A percentile compares a stretch with the other conserved stretches of the same genome.
phyloP scores from a whole-genome alignment of 2,113 vertebrate species.

The Clarias gariepinus region DNA sequence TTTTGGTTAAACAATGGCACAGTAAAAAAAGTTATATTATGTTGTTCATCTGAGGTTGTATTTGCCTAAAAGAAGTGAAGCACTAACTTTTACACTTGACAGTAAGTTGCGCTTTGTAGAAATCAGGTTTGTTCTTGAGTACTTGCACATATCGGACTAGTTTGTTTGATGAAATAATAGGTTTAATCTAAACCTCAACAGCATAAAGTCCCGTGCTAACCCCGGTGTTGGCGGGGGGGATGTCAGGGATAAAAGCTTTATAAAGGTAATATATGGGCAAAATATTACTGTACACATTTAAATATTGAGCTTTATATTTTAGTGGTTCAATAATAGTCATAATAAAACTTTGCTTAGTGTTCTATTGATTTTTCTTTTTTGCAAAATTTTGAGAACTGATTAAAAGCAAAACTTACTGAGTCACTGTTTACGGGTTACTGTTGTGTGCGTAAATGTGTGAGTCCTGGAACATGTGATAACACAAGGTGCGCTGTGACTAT shows the following conservation, averaged over 20 bases:
- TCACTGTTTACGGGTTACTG: conserved; percentile 2
- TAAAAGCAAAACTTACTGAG: background rate
- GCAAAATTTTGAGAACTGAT: background rate
- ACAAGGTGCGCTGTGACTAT: background rate
- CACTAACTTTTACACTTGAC: too few species aligned
- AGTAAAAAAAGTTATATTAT: too few species aligned
- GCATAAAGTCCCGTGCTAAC: background rate
- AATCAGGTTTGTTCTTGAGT: background rate
- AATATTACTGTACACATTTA: background rate
- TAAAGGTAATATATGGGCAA: background rate
- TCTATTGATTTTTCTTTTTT: background rate
- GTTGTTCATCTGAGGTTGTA: too few species aligned
- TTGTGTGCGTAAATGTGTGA: background rate
- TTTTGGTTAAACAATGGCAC: too few species aligned
- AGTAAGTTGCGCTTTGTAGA: background rate
- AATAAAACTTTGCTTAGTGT: background rate
- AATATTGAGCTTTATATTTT: background rate
- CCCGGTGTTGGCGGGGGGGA: background rate
- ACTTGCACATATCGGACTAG: background rate
- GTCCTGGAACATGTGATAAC: background rate
- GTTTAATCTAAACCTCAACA: background rate
- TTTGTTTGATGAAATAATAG: background rate
- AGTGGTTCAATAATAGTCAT: background rate
- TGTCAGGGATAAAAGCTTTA: background rate
- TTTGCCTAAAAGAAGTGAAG: too few species aligned